Evolutionary conservation across 1,140 invertebrate genomes (phyloP).

Genomic region (Listronotus bonariensis): DNA sequence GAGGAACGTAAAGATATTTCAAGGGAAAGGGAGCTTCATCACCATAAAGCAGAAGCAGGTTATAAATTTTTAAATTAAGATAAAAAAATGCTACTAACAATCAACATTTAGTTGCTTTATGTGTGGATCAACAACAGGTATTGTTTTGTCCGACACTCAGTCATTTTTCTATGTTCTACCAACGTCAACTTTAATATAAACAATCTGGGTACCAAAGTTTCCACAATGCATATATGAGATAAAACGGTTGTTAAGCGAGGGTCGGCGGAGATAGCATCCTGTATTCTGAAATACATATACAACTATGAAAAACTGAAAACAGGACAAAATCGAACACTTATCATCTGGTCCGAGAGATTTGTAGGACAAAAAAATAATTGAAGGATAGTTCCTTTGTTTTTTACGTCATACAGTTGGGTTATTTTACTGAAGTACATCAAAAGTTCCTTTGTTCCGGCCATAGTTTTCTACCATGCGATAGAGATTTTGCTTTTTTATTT

Average conservation of each 20-base stretch:
- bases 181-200: constrained; percentile 16
- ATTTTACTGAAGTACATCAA: constrained; percentile 10
- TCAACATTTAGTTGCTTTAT: too few relatives aligned
- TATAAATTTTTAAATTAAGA: too few relatives aligned
- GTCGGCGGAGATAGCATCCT: constrained; percentile 13
- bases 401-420: background rate
- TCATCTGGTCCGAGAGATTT: constrained; percentile 13
- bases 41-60: too few relatives aligned
- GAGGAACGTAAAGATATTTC: too few relatives aligned
- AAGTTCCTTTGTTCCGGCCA: constrained; percentile 11
- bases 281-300: constrained; percentile 12
- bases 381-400: too few relatives aligned
- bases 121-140: too few relatives aligned
- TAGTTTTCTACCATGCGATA: too few relatives aligned
- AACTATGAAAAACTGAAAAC: background rate
- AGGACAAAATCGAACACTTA: constrained; percentile 21
- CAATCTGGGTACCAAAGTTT: constrained; percentile 6
- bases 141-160: too few relatives aligned
- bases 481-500: too few relatives aligned
- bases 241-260: constrained; percentile 17
- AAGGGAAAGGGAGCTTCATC: too few relatives aligned
- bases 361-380: constrained; percentile 17
- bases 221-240: constrained; percentile 23
- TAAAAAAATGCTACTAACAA: too few relatives aligned
- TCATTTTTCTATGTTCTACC: constrained; percentile 22